A percentile compares a stretch with the other conserved stretches of the same genome.
phyloP scores from a whole-genome alignment of 1,140 invertebrate species.

The Drosophila eugracilis region DNA sequence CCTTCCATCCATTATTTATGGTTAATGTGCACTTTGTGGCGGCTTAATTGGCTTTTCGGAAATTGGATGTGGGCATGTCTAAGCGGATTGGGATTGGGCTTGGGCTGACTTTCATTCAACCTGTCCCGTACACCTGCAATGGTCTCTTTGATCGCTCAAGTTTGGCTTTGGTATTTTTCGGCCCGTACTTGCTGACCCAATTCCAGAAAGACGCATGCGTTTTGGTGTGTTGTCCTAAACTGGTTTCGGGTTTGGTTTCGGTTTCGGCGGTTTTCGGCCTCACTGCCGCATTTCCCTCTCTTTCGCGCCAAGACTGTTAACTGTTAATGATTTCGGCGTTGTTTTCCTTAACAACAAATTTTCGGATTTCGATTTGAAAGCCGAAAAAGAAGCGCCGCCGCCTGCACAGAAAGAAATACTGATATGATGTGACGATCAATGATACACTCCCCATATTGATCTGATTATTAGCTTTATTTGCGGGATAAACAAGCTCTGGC shows the following conservation, averaged over 20 bases:
- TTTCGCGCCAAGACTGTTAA: conserved; percentile 66
- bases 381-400: conserved; percentile 67
- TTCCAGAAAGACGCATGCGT: conserved; percentile 77
- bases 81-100: conserved; percentile 35
- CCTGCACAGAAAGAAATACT: conserved; percentile 12
- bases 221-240: conserved; percentile 64
- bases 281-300: conserved; percentile 35
- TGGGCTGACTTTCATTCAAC: conserved; percentile 67
- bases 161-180: conserved; percentile 63
- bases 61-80: conserved; percentile 44
- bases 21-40: conserved; percentile 35
- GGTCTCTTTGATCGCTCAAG: conserved; percentile 35
- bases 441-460: too few relatives aligned
- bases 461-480: too few relatives aligned
- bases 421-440: neutral
- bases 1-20: conserved; percentile 32
- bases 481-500: too few relatives aligned
- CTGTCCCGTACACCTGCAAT: conserved; percentile 67
- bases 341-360: conserved; percentile 71
- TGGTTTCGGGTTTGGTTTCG: conserved; percentile 31
- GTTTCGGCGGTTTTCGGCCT: conserved; percentile 50
- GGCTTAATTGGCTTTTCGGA: conserved; percentile 35
- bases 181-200: conserved; percentile 79
- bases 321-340: conserved; percentile 77
- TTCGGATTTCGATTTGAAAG: conserved; percentile 81